These are phyloP conservation scores for Aplocera efformata DNA, from an alignment of 2,888 invertebrate species.

Conservation along the genomic window DNA sequence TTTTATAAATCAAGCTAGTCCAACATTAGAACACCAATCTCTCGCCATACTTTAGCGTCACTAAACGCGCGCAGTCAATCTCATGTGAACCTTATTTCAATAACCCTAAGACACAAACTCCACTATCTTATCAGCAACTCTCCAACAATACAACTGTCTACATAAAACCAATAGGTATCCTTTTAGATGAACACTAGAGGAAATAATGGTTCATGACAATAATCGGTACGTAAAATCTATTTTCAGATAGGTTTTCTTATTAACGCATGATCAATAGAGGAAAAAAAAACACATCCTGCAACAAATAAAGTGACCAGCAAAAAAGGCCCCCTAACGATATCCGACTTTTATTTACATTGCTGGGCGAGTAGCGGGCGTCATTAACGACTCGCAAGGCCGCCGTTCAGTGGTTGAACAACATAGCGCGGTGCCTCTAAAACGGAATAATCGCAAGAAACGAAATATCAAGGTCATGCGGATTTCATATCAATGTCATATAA, in stretches of 20 bases:
- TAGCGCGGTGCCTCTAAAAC: conserved; percentile 62
- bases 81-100: conserved; percentile 47
- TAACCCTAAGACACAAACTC: conserved; percentile 44
- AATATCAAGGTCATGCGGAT: conserved; percentile 80
- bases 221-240: too few species aligned
- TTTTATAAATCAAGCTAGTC: conserved; percentile 43
- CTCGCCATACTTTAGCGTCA: conserved; percentile 46
- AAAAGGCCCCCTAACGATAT: conserved; percentile 60
- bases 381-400: conserved; percentile 59
- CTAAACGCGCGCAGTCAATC: conserved; percentile 30
- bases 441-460: conserved; percentile 74
- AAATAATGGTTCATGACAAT: background rate
- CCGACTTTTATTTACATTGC: conserved; percentile 76
- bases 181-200: too few species aligned
- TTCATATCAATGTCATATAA: conserved; percentile 79
- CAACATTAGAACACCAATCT: conserved; percentile 34
- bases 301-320: conserved; percentile 60
- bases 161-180: conserved; percentile 34
- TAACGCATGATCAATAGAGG: background rate
- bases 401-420: conserved; percentile 65
- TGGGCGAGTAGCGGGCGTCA: conserved; percentile 57
- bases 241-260: background rate
- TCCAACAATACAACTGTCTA: conserved; percentile 60
- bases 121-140: conserved; percentile 40
- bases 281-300: conserved; percentile 38